Conservation (phyloP, 1,140 invertebrate genomes). For the Orchesella cincta region DNA sequence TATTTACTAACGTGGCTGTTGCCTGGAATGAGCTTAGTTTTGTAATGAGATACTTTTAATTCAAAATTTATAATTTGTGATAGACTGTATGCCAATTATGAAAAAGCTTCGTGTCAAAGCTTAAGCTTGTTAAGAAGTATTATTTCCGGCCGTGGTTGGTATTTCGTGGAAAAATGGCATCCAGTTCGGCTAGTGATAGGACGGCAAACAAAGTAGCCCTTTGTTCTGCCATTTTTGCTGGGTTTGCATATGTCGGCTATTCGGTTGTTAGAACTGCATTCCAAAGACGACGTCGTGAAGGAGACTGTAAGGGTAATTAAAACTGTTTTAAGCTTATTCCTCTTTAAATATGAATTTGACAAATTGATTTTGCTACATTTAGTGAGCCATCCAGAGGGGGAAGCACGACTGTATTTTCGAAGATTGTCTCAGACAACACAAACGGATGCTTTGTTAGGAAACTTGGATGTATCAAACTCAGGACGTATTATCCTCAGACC, state of each 20-base stretch:
- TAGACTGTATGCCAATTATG: no score
- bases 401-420: conserved; percentile 58
- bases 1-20: no score
- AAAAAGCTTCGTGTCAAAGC: no score
- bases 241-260: conserved; percentile 62
- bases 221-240: conserved; percentile 62
- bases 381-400: conserved; percentile 55
- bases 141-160: no score
- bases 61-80: no score
- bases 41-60: no score
- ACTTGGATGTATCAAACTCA: conserved; percentile 56
- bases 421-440: conserved; percentile 61
- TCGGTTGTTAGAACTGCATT: conserved; percentile 61
- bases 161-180: conserved; percentile 41
- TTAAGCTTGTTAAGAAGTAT: no score
- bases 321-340: conserved; percentile 3
- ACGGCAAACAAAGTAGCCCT: conserved; percentile 60
- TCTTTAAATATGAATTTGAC: neutral
- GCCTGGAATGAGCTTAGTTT: no score
- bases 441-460: conserved; percentile 59
- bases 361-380: conserved; percentile 36
- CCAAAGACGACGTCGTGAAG: conserved; percentile 56
- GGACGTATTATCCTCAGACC: conserved; percentile 57
- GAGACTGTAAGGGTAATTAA: conserved; percentile 50
- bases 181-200: conserved; percentile 52